These are phyloP conservation scores for Montipora capricornis DNA, from an alignment of 64 coral and sea anemone species.

Conservation along the genomic window DNA sequence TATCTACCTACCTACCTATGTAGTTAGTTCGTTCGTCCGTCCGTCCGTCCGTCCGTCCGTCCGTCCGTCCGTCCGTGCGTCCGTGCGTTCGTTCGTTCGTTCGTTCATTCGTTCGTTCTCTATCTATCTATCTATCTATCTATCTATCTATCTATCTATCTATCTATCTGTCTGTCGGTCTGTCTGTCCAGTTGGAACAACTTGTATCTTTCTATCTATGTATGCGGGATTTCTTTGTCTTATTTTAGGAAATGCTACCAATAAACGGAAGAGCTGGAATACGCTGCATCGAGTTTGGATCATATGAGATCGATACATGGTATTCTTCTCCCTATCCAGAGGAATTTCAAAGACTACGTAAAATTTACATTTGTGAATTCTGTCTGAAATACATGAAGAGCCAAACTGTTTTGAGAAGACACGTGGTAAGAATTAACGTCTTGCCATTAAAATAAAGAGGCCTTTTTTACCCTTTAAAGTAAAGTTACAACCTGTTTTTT, in stretches of 20 bases:
- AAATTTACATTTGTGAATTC: constrained; percentile 98
- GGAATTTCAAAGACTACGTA: constrained; percentile 89
- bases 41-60: no score
- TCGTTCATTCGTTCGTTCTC: no score
- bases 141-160: no score
- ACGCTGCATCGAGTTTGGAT: constrained; percentile 91
- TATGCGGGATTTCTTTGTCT: neutral
- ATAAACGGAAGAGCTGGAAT: constrained; percentile 58
- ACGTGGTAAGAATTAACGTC: constrained; percentile 77
- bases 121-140: no score
- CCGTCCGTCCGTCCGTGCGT: no score
- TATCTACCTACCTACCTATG: no score
- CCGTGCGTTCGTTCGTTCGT: no score
- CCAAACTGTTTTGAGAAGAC: constrained; percentile 86
- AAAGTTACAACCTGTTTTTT: no score
- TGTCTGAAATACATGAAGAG: constrained; percentile 99
- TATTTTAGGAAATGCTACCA: constrained; percentile 28
- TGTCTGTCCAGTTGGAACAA: no score
- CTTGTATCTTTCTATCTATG: no score
- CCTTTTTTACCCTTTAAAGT: neutral
- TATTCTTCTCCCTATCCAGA: constrained; percentile 97
- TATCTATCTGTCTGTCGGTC: no score
- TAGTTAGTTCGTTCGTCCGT: no score
- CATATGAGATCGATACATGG: constrained; percentile 93
- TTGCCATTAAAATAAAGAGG: neutral